phyloP scores from a whole-genome alignment of 1,140 invertebrate genomes.

The Zaprionus tsacasi region DNA sequence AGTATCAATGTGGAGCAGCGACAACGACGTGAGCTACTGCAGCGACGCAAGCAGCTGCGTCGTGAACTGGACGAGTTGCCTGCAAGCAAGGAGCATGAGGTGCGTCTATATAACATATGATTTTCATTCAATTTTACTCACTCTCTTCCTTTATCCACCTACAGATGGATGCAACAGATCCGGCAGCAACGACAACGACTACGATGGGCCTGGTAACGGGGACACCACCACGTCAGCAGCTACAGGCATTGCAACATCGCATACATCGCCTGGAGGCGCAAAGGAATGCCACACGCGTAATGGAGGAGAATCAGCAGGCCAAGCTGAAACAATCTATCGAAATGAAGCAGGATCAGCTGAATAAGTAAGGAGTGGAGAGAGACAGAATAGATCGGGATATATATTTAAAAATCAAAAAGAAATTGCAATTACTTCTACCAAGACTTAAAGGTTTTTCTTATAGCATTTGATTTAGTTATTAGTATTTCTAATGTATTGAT shows the following conservation, averaged over 20 bases:
- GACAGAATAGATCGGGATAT: neutral
- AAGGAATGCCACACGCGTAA: conserved; percentile 80
- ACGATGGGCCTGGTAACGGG: neutral
- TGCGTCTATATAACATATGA: conserved; percentile 27
- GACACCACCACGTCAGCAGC: conserved; percentile 42
- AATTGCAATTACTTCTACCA: too few relatives aligned
- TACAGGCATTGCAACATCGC: conserved; percentile 69
- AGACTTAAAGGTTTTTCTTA: too few relatives aligned
- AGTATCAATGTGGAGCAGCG: conserved; percentile 85
- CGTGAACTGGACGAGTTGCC: conserved; percentile 58
- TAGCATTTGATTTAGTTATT: too few relatives aligned
- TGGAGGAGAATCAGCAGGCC: conserved; percentile 83
- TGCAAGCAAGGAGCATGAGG: conserved; percentile 14
- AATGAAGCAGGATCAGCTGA: conserved; percentile 81
- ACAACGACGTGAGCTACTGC: conserved; percentile 85
- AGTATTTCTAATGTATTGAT: too few relatives aligned
- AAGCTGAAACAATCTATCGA: conserved; percentile 83
- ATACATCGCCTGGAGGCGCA: conserved; percentile 81
- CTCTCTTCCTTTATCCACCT: neutral
- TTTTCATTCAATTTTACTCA: neutral
- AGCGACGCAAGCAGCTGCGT: conserved; percentile 72
- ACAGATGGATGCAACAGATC: conserved; percentile 19
- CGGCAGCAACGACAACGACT: neutral
- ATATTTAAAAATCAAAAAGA: too few relatives aligned
- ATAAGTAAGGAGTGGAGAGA: conserved; percentile 54